Percentiles rank a stretch among this genome's conserved stretches.
Evolutionary conservation across 2,113 vertebrate genomes (phyloP).

Genomic region (Poeciliopsis occidentalis): DNA sequence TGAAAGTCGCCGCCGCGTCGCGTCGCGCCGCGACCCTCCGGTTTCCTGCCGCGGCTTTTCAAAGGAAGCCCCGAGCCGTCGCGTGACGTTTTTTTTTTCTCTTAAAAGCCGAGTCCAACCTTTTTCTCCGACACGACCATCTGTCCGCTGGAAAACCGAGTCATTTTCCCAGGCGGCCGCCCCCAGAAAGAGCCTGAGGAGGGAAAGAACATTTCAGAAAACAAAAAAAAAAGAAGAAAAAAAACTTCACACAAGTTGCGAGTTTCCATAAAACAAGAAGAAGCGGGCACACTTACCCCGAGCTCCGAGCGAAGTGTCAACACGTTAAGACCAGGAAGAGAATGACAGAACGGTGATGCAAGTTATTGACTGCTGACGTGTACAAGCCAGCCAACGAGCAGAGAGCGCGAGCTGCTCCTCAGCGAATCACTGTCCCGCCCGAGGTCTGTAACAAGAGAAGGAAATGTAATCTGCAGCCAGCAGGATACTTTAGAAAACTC

Average conservation of each 20-base stretch:
- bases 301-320: conserved; percentile 29
- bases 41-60: conserved; percentile 13
- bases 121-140: neutral
- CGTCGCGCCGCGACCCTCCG: neutral
- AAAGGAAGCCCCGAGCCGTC: neutral
- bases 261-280: neutral
- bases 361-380: conserved; percentile 79
- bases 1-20: neutral
- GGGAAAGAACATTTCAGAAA: neutral
- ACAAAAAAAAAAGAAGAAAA: neutral
- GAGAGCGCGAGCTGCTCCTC: conserved; percentile 34
- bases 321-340: conserved; percentile 71
- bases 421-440: conserved; percentile 48
- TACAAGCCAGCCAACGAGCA: conserved; percentile 65
- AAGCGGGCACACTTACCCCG: conserved; percentile 41
- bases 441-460: conserved; percentile 49
- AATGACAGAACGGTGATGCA: conserved; percentile 33
- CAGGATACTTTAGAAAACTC: neutral
- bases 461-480: neutral
- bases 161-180: conserved; percentile 5
- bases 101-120: neutral
- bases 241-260: neutral
- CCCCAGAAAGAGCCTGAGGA: conserved; percentile 37
- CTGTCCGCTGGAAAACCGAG: neutral
- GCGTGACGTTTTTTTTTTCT: conserved; percentile 14